These are phyloP conservation scores for Nyleta sp. DNA, from an alignment of 2,888 invertebrate genomes.

Conservation along the genomic window DNA sequence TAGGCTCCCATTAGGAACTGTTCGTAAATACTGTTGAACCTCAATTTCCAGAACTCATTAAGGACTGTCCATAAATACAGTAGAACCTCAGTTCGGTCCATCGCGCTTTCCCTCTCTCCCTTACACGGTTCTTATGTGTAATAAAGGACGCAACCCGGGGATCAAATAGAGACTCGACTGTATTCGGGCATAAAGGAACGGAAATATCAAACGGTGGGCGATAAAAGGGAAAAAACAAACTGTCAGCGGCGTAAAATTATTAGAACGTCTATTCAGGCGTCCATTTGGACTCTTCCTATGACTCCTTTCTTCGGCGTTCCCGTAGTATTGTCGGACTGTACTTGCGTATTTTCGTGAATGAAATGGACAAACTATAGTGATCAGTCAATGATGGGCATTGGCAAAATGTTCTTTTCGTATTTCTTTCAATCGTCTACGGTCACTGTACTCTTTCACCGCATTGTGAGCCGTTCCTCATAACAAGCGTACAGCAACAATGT, in stretches of 20 bases:
- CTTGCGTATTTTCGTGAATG: constrained; percentile 71
- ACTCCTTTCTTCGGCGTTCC: constrained; percentile 49
- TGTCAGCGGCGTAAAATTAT: constrained; percentile 64
- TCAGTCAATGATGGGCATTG: constrained; percentile 68
- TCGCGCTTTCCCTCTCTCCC: too few species aligned
- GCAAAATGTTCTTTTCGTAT: constrained; percentile 68
- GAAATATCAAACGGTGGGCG: constrained; percentile 49
- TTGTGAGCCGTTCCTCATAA: constrained; percentile 71
- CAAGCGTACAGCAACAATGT: constrained; percentile 72
- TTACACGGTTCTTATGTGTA: too few species aligned
- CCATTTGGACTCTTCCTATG: constrained; percentile 61
- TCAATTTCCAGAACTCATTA: too few species aligned
- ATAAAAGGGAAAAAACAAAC: constrained; percentile 56
- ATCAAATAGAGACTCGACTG: too few species aligned
- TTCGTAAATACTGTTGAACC: too few species aligned
- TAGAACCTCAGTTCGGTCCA: too few species aligned
- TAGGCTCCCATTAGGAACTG: too few species aligned
- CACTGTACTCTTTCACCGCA: constrained; percentile 69
- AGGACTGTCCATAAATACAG: too few species aligned
- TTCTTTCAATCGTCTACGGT: constrained; percentile 68
- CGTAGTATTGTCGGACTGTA: constrained; percentile 61
- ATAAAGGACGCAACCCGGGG: too few species aligned
- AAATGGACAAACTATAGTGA: constrained; percentile 68
- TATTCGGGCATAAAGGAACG: constrained; percentile 32
- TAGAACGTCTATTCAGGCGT: constrained; percentile 60